These are phyloP conservation scores for Laticauda colubrina DNA, from an alignment of 2,113 vertebrate genomes.

Conservation along the genomic window DNA sequence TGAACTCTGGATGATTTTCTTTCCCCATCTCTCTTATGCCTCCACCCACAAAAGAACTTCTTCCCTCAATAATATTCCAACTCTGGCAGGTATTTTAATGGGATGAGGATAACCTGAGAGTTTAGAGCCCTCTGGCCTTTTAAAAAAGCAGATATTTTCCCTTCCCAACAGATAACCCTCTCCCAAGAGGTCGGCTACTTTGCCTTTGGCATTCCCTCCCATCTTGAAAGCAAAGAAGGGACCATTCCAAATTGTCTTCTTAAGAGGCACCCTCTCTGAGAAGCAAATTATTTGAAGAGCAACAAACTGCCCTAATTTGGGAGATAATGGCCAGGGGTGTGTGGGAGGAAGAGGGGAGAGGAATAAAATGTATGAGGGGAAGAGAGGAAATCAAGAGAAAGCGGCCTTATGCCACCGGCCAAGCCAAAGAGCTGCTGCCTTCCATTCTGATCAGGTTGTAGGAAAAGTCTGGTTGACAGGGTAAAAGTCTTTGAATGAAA, in stretches of 20 bases:
- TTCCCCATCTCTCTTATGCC: neutral
- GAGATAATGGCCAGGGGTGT: neutral
- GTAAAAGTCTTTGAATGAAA: neutral
- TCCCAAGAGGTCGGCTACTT: neutral
- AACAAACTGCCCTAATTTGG: neutral
- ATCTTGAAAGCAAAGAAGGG: neutral
- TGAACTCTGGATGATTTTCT: neutral
- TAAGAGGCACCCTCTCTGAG: neutral
- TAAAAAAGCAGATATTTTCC: neutral
- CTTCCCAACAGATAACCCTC: neutral
- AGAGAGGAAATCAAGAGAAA: too few species aligned
- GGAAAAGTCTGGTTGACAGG: neutral
- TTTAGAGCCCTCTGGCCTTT: neutral
- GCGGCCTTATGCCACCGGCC: neutral
- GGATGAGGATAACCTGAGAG: neutral
- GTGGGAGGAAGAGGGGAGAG: neutral
- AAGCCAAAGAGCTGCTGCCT: neutral
- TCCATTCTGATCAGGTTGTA: neutral
- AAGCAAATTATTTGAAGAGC: slow-evolving; percentile 2
- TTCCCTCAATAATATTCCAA: neutral
- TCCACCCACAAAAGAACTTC: neutral
- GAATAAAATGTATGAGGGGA: neutral
- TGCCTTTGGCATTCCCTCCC: neutral
- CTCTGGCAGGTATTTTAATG: neutral
- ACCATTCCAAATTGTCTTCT: neutral